Conservation (phyloP, 2,888 invertebrate genomes). For the Aporophyla lueneburgensis region DNA sequence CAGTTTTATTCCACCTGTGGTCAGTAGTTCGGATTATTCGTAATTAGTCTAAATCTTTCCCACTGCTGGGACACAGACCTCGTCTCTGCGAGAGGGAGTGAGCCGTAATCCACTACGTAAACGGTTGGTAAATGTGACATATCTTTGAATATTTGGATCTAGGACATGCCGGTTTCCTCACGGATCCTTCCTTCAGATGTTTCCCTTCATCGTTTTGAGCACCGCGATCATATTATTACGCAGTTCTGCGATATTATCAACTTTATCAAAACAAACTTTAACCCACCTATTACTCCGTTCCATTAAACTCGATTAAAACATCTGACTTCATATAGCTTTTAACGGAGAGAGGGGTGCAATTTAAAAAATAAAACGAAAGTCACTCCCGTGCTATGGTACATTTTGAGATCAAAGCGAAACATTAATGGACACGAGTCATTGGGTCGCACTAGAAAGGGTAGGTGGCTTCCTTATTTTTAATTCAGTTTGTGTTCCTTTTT, state of each 20-base stretch:
- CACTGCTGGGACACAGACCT: too few species aligned
- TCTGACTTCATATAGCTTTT: constrained; percentile 62
- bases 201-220: too few species aligned
- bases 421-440: constrained; percentile 71
- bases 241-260: background rate
- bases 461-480: constrained; percentile 36
- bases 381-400: constrained; percentile 68
- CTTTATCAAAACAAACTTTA: constrained; percentile 40
- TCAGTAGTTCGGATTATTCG: too few species aligned
- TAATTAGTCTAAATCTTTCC: too few species aligned
- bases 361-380: constrained; percentile 72
- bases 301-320: constrained; percentile 54
- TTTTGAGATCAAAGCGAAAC: constrained; percentile 74
- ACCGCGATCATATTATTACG: too few species aligned
- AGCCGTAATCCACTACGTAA: too few species aligned
- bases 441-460: constrained; percentile 35
- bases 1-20: too few species aligned
- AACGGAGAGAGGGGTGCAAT: constrained; percentile 57
- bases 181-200: too few species aligned
- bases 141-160: too few species aligned
- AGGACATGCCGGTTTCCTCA: too few species aligned
- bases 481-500: constrained; percentile 36
- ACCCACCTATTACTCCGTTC: constrained; percentile 17
- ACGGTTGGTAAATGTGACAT: too few species aligned
- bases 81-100: too few species aligned